A percentile compares a stretch with the other conserved stretches of the same genome.
phyloP scores from a whole-genome alignment of 35 echinoderm and acorn worm species.

The Ophioderma brevispina region DNA sequence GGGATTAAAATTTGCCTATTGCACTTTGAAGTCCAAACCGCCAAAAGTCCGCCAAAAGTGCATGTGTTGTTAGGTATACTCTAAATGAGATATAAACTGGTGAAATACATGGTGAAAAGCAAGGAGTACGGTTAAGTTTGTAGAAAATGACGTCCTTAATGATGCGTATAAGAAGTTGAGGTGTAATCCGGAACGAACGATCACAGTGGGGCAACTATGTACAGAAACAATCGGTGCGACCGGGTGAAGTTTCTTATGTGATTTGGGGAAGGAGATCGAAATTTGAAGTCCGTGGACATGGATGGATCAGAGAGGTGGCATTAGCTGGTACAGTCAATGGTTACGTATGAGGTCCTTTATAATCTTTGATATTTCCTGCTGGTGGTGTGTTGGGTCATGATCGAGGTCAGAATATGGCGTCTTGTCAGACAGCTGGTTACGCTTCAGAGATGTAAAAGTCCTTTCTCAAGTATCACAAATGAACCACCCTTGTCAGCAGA shows the following conservation, averaged over 20 bases:
- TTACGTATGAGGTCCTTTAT: slow-evolving; percentile 2
- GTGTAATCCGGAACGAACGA: slow-evolving; percentile 19
- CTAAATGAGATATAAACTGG: no score
- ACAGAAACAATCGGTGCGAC: slow-evolving; percentile 31
- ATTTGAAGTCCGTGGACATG: no score
- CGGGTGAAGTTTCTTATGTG: no score
- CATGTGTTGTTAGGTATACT: no score
- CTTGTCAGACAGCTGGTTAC: slow-evolving; percentile 5
- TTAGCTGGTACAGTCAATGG: not conserved
- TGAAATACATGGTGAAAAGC: no score
- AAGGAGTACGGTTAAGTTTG: not conserved
- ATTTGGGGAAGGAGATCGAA: no score
- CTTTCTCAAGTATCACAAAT: not conserved
- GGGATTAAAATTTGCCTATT: no score
- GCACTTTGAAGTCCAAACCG: no score
- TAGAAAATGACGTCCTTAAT: not conserved
- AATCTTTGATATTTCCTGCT: not conserved
- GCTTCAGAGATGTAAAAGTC: slow-evolving; percentile 39
- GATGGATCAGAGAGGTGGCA: slow-evolving; percentile 14
- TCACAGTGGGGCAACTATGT: slow-evolving; percentile 24
- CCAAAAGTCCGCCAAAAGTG: no score
- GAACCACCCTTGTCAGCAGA: not conserved
- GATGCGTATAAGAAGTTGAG: not conserved
- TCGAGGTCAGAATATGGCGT: not conserved
- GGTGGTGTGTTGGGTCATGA: slow-evolving; percentile 5